phyloP scores from a whole-genome alignment of 1,140 invertebrate genomes.

The Zaprionus camerounensis region DNA sequence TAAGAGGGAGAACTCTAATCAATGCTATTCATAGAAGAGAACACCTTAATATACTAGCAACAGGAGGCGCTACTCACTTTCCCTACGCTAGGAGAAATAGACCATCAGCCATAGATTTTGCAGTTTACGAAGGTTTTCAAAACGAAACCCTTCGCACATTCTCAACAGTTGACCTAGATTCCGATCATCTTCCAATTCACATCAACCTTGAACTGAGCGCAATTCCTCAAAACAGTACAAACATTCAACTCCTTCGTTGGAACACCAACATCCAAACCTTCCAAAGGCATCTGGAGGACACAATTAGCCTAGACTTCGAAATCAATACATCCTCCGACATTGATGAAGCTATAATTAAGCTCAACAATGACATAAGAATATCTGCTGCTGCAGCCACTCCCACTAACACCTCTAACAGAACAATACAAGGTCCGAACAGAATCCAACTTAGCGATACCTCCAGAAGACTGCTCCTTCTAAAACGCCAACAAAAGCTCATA shows the following conservation, averaged over 20 bases:
- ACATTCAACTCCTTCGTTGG: background rate
- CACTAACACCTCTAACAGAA: background rate
- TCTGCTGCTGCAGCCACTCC: background rate
- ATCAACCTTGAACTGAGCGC: too few relatives aligned
- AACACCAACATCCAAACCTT: background rate
- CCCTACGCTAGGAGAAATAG: background rate
- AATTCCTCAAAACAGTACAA: background rate
- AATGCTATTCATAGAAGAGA: background rate
- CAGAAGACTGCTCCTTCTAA: background rate
- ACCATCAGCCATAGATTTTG: background rate
- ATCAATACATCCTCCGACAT: background rate
- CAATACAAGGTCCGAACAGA: background rate
- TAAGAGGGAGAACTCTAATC: background rate
- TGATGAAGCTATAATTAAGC: background rate
- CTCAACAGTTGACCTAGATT: conserved; percentile 8
- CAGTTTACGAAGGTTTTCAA: background rate
- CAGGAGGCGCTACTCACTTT: background rate
- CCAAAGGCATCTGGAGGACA: background rate
- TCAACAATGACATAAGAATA: background rate
- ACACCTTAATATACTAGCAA: background rate
- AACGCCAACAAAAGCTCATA: background rate
- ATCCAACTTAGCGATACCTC: background rate
- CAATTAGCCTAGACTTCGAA: background rate
- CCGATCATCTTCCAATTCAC: conserved; percentile 4
- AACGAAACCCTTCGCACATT: background rate